Evolutionary conservation across 2,797 vertebrate genomes (phyloP).

Genomic region (Thalassophryne amazonica): DNA sequence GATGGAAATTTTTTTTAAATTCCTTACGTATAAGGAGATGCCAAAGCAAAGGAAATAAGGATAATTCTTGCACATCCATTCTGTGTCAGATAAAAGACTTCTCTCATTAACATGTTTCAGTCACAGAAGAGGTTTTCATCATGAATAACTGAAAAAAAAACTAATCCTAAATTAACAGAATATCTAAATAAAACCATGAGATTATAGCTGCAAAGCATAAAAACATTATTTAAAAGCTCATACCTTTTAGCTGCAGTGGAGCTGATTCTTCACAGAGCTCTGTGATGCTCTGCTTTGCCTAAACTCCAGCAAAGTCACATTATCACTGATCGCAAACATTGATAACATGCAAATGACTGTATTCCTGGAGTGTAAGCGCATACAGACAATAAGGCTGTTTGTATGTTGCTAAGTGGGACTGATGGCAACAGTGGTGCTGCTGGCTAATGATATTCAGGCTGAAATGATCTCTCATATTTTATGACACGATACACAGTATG

Average conservation of each 20-base stretch:
- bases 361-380: conserved; percentile 10
- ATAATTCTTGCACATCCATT: conserved; percentile 10
- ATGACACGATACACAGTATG: too few relatives aligned
- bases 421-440: neutral
- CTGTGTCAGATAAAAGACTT: conserved; percentile 9
- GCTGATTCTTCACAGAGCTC: neutral
- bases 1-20: too few relatives aligned
- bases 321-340: conserved; percentile 27
- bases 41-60: conserved; percentile 8
- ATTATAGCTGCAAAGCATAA: neutral
- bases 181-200: neutral
- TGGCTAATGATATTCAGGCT: neutral
- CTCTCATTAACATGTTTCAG: neutral
- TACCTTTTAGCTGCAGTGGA: conserved; percentile 27
- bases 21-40: conserved; percentile 35
- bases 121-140: neutral
- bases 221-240: neutral
- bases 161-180: neutral
- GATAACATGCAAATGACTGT: conserved; percentile 65
- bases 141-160: neutral
- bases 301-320: neutral
- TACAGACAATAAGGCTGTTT: conserved; percentile 22
- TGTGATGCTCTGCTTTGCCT: conserved; percentile 38
- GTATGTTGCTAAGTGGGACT: neutral
- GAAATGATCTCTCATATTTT: too few relatives aligned